phyloP scores from a whole-genome alignment of 2,797 vertebrate genomes.

The Squalus acanthias region DNA sequence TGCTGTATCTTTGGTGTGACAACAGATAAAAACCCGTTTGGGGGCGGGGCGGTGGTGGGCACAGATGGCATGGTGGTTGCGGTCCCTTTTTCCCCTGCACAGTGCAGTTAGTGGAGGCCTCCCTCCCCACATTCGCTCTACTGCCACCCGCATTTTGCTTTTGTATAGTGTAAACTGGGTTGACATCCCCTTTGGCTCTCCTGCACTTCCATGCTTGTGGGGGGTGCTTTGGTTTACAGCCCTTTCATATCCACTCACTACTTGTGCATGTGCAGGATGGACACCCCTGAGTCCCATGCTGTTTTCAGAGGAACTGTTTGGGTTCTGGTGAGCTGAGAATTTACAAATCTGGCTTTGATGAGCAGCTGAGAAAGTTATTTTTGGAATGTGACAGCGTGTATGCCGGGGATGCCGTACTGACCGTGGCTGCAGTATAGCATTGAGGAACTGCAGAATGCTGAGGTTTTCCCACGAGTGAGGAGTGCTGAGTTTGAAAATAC shows the following conservation, averaged over 20 bases:
- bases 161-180: background rate
- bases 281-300: background rate
- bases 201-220: background rate
- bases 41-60: no score
- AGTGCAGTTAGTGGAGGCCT: background rate
- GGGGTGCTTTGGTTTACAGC: background rate
- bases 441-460: background rate
- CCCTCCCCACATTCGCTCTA: background rate
- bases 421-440: background rate
- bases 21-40: slow-evolving; percentile 15
- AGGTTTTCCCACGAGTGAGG: background rate
- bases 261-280: background rate
- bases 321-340: background rate
- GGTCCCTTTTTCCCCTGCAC: no score
- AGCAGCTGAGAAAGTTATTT: background rate
- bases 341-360: background rate
- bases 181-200: background rate
- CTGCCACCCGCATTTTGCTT: background rate
- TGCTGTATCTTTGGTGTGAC: background rate
- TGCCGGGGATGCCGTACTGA: background rate
- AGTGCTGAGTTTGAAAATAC: background rate
- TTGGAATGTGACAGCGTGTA: background rate
- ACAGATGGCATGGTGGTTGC: background rate
- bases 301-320: background rate
- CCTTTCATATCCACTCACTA: background rate